Conservation (phyloP, 2,888 invertebrate genomes). For the Cerastis rubricosa region DNA sequence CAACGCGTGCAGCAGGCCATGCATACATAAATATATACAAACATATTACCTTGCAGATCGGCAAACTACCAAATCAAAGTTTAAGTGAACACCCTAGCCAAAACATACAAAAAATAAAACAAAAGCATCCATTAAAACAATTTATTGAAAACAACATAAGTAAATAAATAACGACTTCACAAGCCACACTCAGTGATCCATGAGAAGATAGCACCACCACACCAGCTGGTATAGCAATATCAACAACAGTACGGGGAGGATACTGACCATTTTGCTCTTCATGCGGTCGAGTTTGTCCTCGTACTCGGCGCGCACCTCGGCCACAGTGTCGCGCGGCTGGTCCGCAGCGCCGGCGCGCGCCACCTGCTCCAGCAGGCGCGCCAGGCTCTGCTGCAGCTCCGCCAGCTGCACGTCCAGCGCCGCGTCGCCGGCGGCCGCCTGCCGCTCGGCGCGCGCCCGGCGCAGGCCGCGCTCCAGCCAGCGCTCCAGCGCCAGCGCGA, state of each 20-base stretch:
- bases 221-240: conserved; percentile 87
- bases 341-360: conserved; percentile 76
- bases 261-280: conserved; percentile 95
- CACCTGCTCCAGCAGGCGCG: conserved; percentile 79
- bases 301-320: conserved; percentile 92
- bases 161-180: conserved; percentile 75
- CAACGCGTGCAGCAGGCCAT: conserved; percentile 63
- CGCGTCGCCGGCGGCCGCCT: conserved; percentile 72
- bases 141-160: conserved; percentile 77
- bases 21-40: conserved; percentile 72
- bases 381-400: conserved; percentile 79
- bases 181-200: conserved; percentile 82
- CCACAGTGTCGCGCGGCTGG: conserved; percentile 80
- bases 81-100: conserved; percentile 78
- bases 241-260: conserved; percentile 85
- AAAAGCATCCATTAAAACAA: conserved; percentile 82
- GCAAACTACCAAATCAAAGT: conserved; percentile 70
- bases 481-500: conserved; percentile 83
- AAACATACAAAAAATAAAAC: conserved; percentile 81
- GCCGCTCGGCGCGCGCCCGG: conserved; percentile 69
- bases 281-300: conserved; percentile 94
- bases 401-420: conserved; percentile 82
- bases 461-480: conserved; percentile 85
- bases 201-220: conserved; percentile 88
- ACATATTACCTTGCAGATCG: conserved; percentile 81